Conservation (phyloP, 2,113 vertebrate species). For the Myotis davidii region DNA sequence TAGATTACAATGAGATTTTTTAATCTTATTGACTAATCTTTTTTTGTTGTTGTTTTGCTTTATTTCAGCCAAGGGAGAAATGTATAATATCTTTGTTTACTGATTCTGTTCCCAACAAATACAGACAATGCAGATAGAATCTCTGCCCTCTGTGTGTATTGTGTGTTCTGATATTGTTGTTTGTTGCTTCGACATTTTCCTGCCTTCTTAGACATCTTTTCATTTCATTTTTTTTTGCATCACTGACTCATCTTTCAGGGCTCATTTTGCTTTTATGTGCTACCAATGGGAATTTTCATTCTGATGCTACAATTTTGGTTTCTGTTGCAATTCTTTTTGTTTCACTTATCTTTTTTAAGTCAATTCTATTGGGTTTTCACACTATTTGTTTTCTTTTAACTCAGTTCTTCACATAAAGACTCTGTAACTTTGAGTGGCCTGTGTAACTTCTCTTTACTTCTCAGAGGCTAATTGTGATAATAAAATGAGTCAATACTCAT, state of each 20-base stretch:
- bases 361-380: neutral
- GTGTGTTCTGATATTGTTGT: neutral
- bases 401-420: neutral
- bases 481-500: neutral
- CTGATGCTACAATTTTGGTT: neutral
- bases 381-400: constrained; percentile 21
- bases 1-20: neutral
- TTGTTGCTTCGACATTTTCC: neutral
- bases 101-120: neutral
- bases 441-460: neutral
- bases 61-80: neutral
- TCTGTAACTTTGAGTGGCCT: neutral
- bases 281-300: neutral
- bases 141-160: neutral
- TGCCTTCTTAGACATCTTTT: neutral
- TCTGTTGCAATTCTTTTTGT: neutral
- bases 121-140: neutral
- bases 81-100: neutral
- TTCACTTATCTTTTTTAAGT: neutral
- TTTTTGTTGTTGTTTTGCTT: neutral
- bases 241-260: neutral
- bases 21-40: neutral
- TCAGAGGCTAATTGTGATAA: neutral
- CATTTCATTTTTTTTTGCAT: neutral
- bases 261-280: neutral